Conservation (phyloP, 1,140 invertebrate genomes). For the Drosophila bocki region DNA sequence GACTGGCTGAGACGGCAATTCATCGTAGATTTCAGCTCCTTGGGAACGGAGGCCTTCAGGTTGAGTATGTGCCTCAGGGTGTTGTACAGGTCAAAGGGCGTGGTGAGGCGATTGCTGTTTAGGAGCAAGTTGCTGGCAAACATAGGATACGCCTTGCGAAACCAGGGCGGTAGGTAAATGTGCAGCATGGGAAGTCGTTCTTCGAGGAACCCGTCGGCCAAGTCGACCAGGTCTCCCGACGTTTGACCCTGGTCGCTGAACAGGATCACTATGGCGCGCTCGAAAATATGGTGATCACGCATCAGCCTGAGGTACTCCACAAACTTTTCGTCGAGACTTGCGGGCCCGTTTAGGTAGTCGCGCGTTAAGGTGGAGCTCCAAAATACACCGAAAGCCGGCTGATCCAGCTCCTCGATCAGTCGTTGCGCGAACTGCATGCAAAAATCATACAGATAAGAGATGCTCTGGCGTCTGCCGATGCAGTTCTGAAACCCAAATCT, state of each 20-base stretch:
- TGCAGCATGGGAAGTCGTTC: constrained; percentile 94
- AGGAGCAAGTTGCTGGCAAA: constrained; percentile 88
- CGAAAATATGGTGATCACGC: constrained; percentile 76
- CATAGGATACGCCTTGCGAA: constrained; percentile 87
- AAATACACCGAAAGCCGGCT: constrained; percentile 90
- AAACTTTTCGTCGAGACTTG: constrained; percentile 88
- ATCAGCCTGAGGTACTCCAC: constrained; percentile 86
- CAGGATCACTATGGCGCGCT: constrained; percentile 90
- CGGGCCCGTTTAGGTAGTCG: constrained; percentile 89
- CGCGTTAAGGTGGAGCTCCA: constrained; percentile 92
- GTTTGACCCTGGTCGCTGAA: constrained; percentile 97
- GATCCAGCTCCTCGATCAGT: constrained; percentile 35
- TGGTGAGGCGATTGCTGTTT: constrained; percentile 91
- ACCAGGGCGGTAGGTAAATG: constrained; percentile 91
- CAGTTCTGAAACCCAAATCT: constrained; percentile 76
- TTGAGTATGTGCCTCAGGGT: constrained; percentile 85
- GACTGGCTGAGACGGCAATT: constrained; percentile 88
- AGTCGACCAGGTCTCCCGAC: constrained; percentile 90
- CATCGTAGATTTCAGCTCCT: background rate
- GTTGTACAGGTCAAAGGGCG: constrained; percentile 93
- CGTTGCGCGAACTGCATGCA: constrained; percentile 86
- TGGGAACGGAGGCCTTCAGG: constrained; percentile 26
- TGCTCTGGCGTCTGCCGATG: constrained; percentile 86
- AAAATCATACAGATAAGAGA: constrained; percentile 87
- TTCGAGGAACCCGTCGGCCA: constrained; percentile 91